Conservation (phyloP, 2,113 vertebrate species). For the Ictalurus furcatus region DNA sequence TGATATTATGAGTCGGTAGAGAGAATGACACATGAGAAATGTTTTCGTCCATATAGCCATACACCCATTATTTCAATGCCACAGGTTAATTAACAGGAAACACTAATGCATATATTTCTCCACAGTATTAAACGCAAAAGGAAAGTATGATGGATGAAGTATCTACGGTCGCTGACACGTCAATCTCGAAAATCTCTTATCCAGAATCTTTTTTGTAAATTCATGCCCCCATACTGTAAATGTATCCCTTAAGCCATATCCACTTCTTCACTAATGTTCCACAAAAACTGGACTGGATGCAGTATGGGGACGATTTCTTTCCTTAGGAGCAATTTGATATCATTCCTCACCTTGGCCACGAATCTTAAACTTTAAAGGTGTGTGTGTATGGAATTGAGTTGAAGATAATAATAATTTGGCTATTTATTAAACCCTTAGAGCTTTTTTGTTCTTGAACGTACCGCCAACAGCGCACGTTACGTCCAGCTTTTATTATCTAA, state of each 20-base stretch:
- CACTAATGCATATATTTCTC: not conserved
- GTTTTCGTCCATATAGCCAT: not conserved
- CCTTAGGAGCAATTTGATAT: not conserved
- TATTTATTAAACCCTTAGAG: not conserved
- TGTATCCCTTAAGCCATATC: not conserved
- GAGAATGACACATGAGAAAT: not conserved
- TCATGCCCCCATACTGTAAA: too few relatives aligned
- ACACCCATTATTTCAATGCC: not conserved
- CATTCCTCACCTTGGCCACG: not conserved
- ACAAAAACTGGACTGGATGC: not conserved
- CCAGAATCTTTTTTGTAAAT: not conserved
- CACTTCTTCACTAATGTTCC: not conserved
- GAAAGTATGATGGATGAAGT: not conserved
- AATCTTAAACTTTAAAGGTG: not conserved
- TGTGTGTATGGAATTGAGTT: not conserved
- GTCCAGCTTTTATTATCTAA: not conserved
- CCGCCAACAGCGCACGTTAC: not conserved
- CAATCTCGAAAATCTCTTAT: not conserved
- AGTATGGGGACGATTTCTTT: not conserved
- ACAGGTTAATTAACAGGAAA: not conserved
- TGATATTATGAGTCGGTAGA: not conserved
- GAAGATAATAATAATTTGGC: not conserved
- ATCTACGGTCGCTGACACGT: not conserved
- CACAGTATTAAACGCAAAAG: not conserved
- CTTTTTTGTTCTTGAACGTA: not conserved